Percentiles rank a stretch among this genome's conserved stretches.
Evolutionary conservation across 2,888 invertebrate species (phyloP).

Genomic region (Torymus texanus): DNA sequence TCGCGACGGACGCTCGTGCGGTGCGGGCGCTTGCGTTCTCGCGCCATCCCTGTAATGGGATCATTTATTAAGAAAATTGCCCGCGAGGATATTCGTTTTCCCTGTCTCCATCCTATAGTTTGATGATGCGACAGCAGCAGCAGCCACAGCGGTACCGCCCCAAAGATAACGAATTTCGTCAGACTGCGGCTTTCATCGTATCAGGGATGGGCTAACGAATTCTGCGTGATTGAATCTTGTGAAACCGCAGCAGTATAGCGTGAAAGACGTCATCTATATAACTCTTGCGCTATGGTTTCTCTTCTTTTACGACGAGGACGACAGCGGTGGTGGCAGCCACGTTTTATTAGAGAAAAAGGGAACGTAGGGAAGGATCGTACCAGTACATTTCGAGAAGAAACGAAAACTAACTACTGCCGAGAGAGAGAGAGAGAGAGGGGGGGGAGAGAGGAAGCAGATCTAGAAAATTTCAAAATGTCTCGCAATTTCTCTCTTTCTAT

Average conservation of each 20-base stretch:
- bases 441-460: neutral
- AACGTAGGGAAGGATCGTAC: too few species aligned
- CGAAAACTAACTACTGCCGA: too few species aligned
- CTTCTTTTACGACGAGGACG: too few species aligned
- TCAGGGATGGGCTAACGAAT: too few species aligned
- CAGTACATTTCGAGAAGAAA: too few species aligned
- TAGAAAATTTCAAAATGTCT: neutral
- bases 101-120: neutral
- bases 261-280: too few species aligned
- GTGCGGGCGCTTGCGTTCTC: too few species aligned
- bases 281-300: too few species aligned
- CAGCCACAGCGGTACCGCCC: neutral
- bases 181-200: neutral
- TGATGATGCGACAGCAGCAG: slow-evolving; percentile 3
- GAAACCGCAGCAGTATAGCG: too few species aligned
- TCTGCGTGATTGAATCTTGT: too few species aligned
- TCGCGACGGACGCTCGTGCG: slow-evolving; percentile 58
- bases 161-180: slow-evolving; percentile 9
- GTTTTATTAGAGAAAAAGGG: too few species aligned
- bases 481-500: neutral
- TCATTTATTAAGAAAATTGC: slow-evolving; percentile 75
- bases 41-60: slow-evolving; percentile 66
- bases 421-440: neutral
- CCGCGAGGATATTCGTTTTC: slow-evolving; percentile 66
- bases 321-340: too few species aligned